phyloP scores from a whole-genome alignment of 1,140 invertebrate species.

The Orchesella cincta region DNA sequence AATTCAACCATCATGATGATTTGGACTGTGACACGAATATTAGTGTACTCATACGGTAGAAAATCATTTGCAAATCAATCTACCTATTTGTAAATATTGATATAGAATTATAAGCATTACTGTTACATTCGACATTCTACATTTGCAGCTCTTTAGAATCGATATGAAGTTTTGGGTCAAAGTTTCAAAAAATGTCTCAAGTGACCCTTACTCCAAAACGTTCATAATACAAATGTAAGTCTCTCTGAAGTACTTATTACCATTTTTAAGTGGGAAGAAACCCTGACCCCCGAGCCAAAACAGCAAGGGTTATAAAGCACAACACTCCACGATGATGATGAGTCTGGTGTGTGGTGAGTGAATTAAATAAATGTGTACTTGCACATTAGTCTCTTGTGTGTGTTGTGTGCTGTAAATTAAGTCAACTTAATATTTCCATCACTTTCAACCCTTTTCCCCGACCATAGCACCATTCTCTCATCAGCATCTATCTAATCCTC shows the following conservation, averaged over 20 bases:
- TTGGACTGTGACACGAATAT: too few relatives aligned
- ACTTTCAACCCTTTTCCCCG: conserved; percentile 10
- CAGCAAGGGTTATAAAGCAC: not conserved
- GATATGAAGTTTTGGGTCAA: not conserved
- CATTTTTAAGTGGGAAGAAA: conserved; percentile 11
- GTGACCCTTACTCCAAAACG: not conserved
- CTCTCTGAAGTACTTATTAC: not conserved
- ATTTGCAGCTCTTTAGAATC: too few relatives aligned
- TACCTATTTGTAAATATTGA: not conserved
- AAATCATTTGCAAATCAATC: too few relatives aligned
- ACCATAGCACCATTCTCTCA: not conserved
- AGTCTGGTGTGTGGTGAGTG: not conserved
- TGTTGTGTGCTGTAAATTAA: conserved; percentile 3
- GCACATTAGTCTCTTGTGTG: not conserved
- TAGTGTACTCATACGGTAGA: too few relatives aligned
- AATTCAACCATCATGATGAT: not conserved
- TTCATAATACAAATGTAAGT: not conserved
- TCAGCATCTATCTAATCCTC: not conserved
- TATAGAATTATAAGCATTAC: not conserved
- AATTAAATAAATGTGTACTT: conserved; percentile 4
- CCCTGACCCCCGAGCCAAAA: not conserved
- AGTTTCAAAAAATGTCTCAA: not conserved
- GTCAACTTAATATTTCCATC: conserved; percentile 5
- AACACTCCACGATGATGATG: not conserved
- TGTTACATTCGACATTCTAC: too few relatives aligned